phyloP scores from a whole-genome alignment of 1,140 invertebrate species.

The Chymomyza costata region DNA sequence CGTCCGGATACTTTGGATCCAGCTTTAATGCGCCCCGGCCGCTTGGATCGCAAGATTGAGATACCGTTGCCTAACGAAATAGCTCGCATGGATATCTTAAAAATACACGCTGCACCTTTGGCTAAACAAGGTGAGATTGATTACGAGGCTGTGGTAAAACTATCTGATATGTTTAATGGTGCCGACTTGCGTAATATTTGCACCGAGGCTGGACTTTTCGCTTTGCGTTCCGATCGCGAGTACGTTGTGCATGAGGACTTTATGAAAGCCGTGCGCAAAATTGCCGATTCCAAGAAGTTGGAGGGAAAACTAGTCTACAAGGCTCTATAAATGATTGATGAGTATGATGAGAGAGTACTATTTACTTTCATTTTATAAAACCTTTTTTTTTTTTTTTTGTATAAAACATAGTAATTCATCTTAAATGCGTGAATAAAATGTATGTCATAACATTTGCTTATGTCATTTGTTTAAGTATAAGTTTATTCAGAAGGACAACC shows the following conservation, averaged over 20 bases:
- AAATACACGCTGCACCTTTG: constrained; percentile 97
- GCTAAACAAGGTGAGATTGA: constrained; percentile 99
- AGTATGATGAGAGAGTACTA: too few relatives aligned
- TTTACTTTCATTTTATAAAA: too few relatives aligned
- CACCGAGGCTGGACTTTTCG: constrained; percentile 98
- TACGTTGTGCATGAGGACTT: constrained; percentile 99
- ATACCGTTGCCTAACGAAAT: constrained; percentile 94
- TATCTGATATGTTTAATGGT: constrained; percentile 99
- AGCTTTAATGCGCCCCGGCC: constrained; percentile 96
- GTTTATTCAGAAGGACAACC: too few relatives aligned
- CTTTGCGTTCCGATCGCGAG: constrained; percentile 87
- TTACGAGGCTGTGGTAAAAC: constrained; percentile 98
- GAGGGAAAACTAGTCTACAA: constrained; percentile 99
- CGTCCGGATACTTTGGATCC: constrained; percentile 98
- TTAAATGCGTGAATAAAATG: too few relatives aligned
- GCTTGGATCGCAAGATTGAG: constrained; percentile 98
- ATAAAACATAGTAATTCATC: too few relatives aligned
- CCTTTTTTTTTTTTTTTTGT: too few relatives aligned
- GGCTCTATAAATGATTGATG: constrained; percentile 96
- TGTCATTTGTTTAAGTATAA: too few relatives aligned
- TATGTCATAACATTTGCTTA: too few relatives aligned
- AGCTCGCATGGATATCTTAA: constrained; percentile 93
- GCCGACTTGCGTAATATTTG: constrained; percentile 99
- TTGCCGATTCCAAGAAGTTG: constrained; percentile 98
- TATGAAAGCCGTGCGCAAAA: constrained; percentile 99